Evolutionary conservation across 2,888 invertebrate genomes (phyloP).

Genomic region (Heliconius sara): DNA sequence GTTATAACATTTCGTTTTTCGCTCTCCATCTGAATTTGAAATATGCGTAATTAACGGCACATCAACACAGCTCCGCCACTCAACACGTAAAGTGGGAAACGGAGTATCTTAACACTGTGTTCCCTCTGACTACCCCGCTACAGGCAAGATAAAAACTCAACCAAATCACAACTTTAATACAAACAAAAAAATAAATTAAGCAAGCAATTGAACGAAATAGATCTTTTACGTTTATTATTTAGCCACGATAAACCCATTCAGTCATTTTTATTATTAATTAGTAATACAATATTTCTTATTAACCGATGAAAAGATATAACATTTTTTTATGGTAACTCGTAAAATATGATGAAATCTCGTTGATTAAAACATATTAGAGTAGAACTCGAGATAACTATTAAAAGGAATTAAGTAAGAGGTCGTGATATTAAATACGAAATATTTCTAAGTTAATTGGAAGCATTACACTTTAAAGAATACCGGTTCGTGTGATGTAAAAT

Average conservation of each 20-base stretch:
- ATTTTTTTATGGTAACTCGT: constrained; percentile 29
- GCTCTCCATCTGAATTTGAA: no score
- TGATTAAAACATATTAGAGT: constrained; percentile 42
- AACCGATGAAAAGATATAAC: constrained; percentile 8
- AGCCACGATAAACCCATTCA: background rate
- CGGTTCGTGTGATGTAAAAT: constrained; percentile 41
- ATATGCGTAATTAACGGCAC: no score
- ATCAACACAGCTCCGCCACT: no score
- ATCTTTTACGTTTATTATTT: background rate
- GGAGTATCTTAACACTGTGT: no score
- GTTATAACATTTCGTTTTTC: no score
- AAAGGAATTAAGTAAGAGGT: constrained; percentile 49
- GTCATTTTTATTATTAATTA: constrained; percentile 16
- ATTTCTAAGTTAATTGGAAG: constrained; percentile 49
- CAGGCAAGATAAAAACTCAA: background rate
- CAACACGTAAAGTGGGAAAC: no score
- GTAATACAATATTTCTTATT: constrained; percentile 23
- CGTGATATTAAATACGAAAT: constrained; percentile 49
- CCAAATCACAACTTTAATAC: background rate
- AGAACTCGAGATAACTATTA: constrained; percentile 44
- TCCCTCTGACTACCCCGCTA: no score
- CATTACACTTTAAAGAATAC: constrained; percentile 47
- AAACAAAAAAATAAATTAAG: background rate
- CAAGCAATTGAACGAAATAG: background rate
- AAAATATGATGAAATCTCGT: constrained; percentile 22